Base-by-base conservation (phyloP, 2,888 invertebrate genomes). In the Cephus sareptanus region DNA sequence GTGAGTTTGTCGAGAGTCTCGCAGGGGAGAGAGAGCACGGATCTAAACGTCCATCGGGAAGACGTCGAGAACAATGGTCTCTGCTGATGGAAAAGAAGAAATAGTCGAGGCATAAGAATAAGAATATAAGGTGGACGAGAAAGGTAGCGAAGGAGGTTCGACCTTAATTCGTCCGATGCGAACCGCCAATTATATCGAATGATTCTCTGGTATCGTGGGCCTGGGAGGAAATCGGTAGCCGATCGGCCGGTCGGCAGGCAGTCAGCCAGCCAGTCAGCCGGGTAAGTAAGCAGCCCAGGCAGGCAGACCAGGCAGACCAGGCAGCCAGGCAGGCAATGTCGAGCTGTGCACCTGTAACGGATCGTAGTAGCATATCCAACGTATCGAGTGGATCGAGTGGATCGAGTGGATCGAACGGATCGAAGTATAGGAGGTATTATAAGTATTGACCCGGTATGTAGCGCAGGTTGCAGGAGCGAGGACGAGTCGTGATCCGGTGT, bases 401-500 rank as follows among this genome's bases (percentile, higher is more conserved):
- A 15, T 68, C n/a, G 23, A 13, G 23, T 4, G 15, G 69, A 75
- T 75, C 69, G 69, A 31, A 69, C n/a, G 13, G 4, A 30, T 34
- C 34, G 12, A 34, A 68, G 30, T 75, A 75, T 69, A 69, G 33
- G 11, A 70, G 23, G 40, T 40, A 40, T 40, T 40, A 40, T 40
- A 40, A 40, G 40, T 40, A 40, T 35, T 37, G 70, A 70, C 70
- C 70, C 33, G 70, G 70, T 70, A 70, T 70, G 73, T 30, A 15
- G 69, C 69, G 35, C 76, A 74, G 34, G 79, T 82, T 81, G 87
- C 85, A 85, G 86, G 85, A 87, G 87, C 85, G 88, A 87, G 89
- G 89, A 89, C 87, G 88, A 89, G 86, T 89, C 88, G 89, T 89
- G 90, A 89, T 89, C 87, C 86, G 82, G 83, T 85, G 82, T 85